Evolutionary conservation across 2,888 invertebrate species (phyloP).

Genomic region (Chirona hameri): DNA sequence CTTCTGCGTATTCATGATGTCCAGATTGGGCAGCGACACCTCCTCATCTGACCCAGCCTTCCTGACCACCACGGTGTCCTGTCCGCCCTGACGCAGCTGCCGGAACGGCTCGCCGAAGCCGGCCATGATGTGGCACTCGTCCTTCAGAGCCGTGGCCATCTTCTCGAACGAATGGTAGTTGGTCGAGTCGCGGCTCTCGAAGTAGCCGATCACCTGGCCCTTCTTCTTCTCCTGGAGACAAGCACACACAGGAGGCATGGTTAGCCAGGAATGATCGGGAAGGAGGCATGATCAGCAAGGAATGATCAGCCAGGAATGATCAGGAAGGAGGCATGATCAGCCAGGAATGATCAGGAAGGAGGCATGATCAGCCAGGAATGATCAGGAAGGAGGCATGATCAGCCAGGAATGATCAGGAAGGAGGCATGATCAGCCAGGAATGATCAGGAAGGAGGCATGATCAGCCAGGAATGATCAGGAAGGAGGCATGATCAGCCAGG

Average conservation of each 20-base stretch:
- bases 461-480: too few species aligned
- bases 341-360: too few species aligned
- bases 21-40: not conserved
- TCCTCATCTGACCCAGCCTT: slow-evolving; percentile 58
- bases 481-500: too few species aligned
- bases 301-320: too few species aligned
- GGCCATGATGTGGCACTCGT: not conserved
- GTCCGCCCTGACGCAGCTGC: slow-evolving; percentile 69
- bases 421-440: too few species aligned
- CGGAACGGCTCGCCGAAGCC: slow-evolving; percentile 75
- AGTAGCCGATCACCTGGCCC: not conserved
- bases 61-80: slow-evolving; percentile 65
- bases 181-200: slow-evolving; percentile 22
- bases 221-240: not conserved
- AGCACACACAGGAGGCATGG: not conserved
- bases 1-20: not conserved
- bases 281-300: too few species aligned
- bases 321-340: too few species aligned
- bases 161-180: not conserved
- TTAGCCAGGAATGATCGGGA: too few species aligned
- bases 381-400: too few species aligned
- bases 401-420: too few species aligned
- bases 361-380: too few species aligned
- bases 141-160: not conserved
- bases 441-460: too few species aligned